These are phyloP conservation scores for Charadrius vociferus DNA, from an alignment of 2,113 vertebrate species.

Conservation along the genomic window DNA sequence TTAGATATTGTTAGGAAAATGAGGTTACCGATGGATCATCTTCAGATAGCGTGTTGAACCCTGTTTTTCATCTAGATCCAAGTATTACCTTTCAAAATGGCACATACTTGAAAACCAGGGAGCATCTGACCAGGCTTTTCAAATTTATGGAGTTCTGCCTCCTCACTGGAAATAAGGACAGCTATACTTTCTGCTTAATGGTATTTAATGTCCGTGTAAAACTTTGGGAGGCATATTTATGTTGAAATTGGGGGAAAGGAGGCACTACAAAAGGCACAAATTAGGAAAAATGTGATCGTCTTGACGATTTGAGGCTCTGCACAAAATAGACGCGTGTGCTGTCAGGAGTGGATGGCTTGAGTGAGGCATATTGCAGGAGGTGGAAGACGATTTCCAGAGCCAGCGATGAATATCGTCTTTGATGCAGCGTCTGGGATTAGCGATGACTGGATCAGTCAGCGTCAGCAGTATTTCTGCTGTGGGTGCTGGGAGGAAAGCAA, in stretches of 20 bases:
- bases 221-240: not conserved
- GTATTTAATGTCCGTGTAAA: not conserved
- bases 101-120: not conserved
- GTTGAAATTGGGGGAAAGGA: not conserved
- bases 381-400: not conserved
- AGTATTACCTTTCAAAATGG: not conserved
- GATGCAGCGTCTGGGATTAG: not conserved
- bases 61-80: not conserved
- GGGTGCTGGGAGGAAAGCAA: not conserved
- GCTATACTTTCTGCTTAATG: not conserved
- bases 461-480: not conserved
- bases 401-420: no score
- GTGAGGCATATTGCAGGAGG: accelerated
- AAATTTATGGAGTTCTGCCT: not conserved
- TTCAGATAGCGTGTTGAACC: not conserved
- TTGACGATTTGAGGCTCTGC: not conserved
- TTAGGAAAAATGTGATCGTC: not conserved
- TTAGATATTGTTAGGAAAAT: not conserved
- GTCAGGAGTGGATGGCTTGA: not conserved
- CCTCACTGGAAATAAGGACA: not conserved
- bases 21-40: not conserved
- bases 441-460: not conserved
- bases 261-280: not conserved
- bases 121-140: not conserved
- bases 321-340: not conserved